Evolutionary conservation across 2,888 invertebrate genomes (phyloP).

Genomic region (Drosophila eohydei): DNA sequence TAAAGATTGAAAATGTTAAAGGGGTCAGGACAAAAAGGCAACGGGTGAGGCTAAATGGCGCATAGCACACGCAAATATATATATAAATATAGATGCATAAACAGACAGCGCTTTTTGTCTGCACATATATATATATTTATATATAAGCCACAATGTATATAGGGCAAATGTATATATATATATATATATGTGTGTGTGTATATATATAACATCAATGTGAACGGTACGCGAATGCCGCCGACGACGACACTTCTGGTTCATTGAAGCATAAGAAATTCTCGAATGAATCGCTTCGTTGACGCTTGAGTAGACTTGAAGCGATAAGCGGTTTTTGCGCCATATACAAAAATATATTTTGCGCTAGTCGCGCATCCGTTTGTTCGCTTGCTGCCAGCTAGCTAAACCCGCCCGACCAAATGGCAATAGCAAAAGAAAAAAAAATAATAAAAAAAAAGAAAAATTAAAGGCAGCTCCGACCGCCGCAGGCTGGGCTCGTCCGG

Average conservation of each 20-base stretch:
- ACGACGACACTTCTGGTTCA: slow-evolving; percentile 78
- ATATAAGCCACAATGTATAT: slow-evolving; percentile 22
- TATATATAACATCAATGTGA: slow-evolving; percentile 42
- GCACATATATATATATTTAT: neutral
- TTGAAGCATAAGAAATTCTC: slow-evolving; percentile 80
- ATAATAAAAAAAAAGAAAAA: slow-evolving; percentile 14
- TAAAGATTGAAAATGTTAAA: slow-evolving; percentile 13
- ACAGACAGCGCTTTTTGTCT: slow-evolving; percentile 13
- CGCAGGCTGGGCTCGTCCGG: slow-evolving; percentile 73
- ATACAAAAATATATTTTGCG: slow-evolving; percentile 73
- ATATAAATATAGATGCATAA: slow-evolving; percentile 3
- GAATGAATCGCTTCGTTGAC: slow-evolving; percentile 79
- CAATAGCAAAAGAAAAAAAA: slow-evolving; percentile 4
- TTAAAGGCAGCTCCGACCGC: neutral
- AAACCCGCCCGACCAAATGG: neutral
- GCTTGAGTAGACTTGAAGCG: slow-evolving; percentile 80
- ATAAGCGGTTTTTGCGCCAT: slow-evolving; percentile 75
- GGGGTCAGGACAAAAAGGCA: slow-evolving; percentile 26
- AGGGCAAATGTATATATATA: slow-evolving; percentile 6
- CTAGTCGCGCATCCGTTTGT: slow-evolving; percentile 60
- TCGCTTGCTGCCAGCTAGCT: neutral
- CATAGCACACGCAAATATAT: slow-evolving; percentile 41
- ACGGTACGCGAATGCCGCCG: slow-evolving; percentile 47
- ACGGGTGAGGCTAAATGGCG: slow-evolving; percentile 41
- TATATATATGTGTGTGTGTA: slow-evolving; percentile 15